phyloP scores from a whole-genome alignment of 92 coral and sea anemone species.

The Meandrina meandrites region DNA sequence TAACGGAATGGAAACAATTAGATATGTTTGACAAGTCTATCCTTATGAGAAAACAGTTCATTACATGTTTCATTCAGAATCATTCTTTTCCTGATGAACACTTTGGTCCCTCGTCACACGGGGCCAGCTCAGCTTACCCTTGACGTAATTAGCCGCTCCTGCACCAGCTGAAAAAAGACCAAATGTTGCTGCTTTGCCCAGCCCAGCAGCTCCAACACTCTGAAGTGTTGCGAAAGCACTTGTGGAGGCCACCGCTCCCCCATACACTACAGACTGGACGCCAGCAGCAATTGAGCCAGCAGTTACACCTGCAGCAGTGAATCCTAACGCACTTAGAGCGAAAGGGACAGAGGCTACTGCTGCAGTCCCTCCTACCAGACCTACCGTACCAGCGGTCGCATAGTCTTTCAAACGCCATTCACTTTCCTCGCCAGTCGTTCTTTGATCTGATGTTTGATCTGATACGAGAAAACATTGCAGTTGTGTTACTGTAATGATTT shows the following conservation, averaged over 20 bases:
- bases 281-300: slow-evolving; percentile 5
- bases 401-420: not conserved
- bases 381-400: no score
- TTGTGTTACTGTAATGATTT: no score
- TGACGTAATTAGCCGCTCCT: no score
- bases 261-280: not conserved
- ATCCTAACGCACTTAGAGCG: not conserved
- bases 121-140: no score
- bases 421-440: not conserved
- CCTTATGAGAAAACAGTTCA: not conserved
- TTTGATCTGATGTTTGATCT: not conserved
- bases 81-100: not conserved
- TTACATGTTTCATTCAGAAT: no score
- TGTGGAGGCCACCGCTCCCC: slow-evolving; percentile 3
- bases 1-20: not conserved
- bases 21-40: not conserved
- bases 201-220: slow-evolving; percentile 17
- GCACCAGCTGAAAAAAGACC: no score
- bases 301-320: slow-evolving; percentile 2
- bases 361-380: not conserved
- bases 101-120: no score
- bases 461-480: no score
- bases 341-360: not conserved
- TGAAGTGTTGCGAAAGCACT: slow-evolving; percentile 1
- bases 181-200: not conserved